phyloP scores from a whole-genome alignment of 2,888 invertebrate species.

The Falcaria lacertinaria region DNA sequence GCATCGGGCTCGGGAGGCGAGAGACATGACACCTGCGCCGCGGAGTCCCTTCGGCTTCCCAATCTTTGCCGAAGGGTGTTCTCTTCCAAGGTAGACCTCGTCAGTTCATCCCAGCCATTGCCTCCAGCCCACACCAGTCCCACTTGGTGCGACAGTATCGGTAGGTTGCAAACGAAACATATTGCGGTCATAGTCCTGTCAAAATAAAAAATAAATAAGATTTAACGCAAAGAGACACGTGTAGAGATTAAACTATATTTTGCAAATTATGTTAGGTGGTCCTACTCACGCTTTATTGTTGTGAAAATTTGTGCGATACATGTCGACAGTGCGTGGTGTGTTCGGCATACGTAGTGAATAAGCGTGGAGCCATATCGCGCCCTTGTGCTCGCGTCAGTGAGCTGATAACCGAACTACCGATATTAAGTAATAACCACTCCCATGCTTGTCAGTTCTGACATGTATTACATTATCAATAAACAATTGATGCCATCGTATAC shows the following conservation, averaged over 20 bases:
- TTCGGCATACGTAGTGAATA: slow-evolving; percentile 40
- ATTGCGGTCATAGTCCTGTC: slow-evolving; percentile 94
- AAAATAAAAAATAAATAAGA: slow-evolving; percentile 31
- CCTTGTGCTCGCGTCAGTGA: slow-evolving; percentile 64
- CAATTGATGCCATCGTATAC: slow-evolving; percentile 42
- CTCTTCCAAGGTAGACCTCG: slow-evolving; percentile 91
- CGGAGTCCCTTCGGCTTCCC: slow-evolving; percentile 92
- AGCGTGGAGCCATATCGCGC: slow-evolving; percentile 58
- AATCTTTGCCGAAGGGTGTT: slow-evolving; percentile 90
- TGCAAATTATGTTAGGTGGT: neutral
- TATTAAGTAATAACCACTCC: slow-evolving; percentile 73
- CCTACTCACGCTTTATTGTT: slow-evolving; percentile 71
- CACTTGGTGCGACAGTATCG: slow-evolving; percentile 96
- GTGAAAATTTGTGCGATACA: slow-evolving; percentile 59
- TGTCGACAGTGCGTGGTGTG: slow-evolving; percentile 34
- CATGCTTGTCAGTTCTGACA: slow-evolving; percentile 44
- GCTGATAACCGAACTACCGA: slow-evolving; percentile 66
- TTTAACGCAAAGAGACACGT: neutral
- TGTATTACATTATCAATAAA: slow-evolving; percentile 57
- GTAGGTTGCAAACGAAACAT: slow-evolving; percentile 97
- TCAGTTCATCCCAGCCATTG: slow-evolving; percentile 96
- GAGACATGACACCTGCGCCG: slow-evolving; percentile 92
- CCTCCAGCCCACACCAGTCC: slow-evolving; percentile 96
- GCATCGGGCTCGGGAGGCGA: slow-evolving; percentile 92
- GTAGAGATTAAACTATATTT: neutral